These are phyloP conservation scores for Premnoplex brunnescens DNA, from an alignment of 2,797 vertebrate genomes.

Conservation along the genomic window DNA sequence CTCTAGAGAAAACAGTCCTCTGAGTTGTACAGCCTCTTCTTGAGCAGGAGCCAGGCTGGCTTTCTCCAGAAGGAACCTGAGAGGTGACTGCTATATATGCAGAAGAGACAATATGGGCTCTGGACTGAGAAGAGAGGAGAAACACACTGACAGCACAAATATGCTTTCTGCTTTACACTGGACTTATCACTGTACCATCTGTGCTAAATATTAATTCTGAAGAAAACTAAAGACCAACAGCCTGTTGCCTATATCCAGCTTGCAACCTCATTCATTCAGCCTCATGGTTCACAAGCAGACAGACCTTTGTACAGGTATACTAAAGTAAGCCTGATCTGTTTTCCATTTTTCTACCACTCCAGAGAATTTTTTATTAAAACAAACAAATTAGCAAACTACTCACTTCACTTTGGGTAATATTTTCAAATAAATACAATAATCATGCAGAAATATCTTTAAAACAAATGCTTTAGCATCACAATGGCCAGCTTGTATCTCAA, in stretches of 20 bases:
- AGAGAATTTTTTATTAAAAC: background rate
- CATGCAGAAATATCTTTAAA: background rate
- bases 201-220: background rate
- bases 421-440: background rate
- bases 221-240: background rate
- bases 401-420: background rate
- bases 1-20: background rate
- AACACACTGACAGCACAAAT: background rate
- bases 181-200: background rate
- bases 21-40: background rate
- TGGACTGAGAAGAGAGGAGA: background rate
- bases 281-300: background rate
- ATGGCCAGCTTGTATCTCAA: background rate
- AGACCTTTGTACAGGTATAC: background rate
- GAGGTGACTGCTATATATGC: background rate
- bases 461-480: background rate
- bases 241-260: background rate
- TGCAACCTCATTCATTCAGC: background rate
- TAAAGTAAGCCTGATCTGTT: background rate
- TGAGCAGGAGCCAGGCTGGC: accelerated
- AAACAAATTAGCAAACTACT: background rate
- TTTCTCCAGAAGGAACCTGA: background rate
- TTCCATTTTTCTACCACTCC: background rate
- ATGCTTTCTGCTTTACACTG: background rate
- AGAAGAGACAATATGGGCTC: background rate